Percentiles rank a stretch among this genome's conserved stretches.
Evolutionary conservation across 2,888 invertebrate species (phyloP).

Genomic region (Troides helena): DNA sequence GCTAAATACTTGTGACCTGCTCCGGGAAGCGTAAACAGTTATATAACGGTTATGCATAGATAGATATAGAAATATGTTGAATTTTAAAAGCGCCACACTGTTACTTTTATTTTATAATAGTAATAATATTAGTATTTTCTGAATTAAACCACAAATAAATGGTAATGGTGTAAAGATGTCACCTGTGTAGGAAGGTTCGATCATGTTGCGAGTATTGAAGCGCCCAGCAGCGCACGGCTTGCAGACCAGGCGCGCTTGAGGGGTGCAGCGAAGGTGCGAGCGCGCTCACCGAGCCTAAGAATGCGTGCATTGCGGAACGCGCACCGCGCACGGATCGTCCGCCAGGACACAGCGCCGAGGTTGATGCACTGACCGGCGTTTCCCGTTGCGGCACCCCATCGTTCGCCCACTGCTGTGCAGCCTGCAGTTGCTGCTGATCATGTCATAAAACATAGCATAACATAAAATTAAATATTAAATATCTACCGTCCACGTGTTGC

Average conservation of each 20-base stretch:
- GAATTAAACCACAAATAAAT: neutral
- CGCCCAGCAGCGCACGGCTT: slow-evolving; percentile 96
- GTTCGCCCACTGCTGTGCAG: slow-evolving; percentile 41
- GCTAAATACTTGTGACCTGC: slow-evolving; percentile 93
- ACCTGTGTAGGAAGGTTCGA: slow-evolving; percentile 93
- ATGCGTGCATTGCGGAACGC: slow-evolving; percentile 88
- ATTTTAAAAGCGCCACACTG: neutral
- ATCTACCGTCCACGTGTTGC: too few species aligned
- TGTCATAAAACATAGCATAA: neutral
- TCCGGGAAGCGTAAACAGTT: slow-evolving; percentile 60
- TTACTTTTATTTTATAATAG: neutral
- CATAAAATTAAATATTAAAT: neutral
- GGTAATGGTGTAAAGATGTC: neutral
- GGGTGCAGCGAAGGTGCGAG: slow-evolving; percentile 93
- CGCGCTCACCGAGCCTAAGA: slow-evolving; percentile 95
- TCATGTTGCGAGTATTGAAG: slow-evolving; percentile 93
- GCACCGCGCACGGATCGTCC: slow-evolving; percentile 59
- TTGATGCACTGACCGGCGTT: slow-evolving; percentile 48
- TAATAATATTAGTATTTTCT: neutral
- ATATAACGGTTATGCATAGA: slow-evolving; percentile 8
- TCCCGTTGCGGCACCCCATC: slow-evolving; percentile 41
- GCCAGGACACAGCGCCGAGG: slow-evolving; percentile 66
- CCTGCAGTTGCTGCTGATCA: neutral
- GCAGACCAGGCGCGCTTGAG: slow-evolving; percentile 92
- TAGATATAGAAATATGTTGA: neutral